These are phyloP conservation scores for Theretra japonica DNA, from an alignment of 2,888 invertebrate genomes.

Conservation along the genomic window DNA sequence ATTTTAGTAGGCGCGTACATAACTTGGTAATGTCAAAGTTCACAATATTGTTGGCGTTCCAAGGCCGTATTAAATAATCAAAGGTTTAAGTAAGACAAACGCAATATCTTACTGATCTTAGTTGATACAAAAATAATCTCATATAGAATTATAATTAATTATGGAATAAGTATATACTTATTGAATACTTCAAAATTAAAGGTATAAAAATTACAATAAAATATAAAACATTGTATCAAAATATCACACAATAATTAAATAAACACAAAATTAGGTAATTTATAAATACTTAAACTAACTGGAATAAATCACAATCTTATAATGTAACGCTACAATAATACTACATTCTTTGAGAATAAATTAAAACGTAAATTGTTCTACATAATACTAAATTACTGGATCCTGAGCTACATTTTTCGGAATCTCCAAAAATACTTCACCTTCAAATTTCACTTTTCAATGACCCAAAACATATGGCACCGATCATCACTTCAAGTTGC, in stretches of 20 bases:
- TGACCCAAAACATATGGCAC: constrained; percentile 36
- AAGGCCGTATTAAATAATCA: background rate
- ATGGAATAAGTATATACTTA: too few species aligned
- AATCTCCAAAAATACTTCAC: background rate
- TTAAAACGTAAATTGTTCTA: background rate
- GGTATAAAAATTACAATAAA: background rate
- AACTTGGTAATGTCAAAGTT: constrained; percentile 21
- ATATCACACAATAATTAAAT: too few species aligned
- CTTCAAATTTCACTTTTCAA: constrained; percentile 28
- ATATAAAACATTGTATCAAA: background rate
- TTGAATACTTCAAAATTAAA: too few species aligned
- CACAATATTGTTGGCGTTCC: background rate
- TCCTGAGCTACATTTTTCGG: background rate
- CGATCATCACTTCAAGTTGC: constrained; percentile 28
- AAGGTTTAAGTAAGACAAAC: background rate
- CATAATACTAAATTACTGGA: background rate
- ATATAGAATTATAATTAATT: too few species aligned
- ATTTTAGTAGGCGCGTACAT: background rate
- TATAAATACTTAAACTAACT: background rate
- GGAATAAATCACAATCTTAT: background rate
- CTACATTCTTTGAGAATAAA: background rate
- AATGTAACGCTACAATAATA: background rate
- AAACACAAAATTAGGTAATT: too few species aligned
- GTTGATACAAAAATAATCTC: background rate
- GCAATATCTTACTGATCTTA: background rate